Evolutionary conservation across 92 coral and sea anemone genomes (phyloP).

Genomic region (Bergia puertoricense): DNA sequence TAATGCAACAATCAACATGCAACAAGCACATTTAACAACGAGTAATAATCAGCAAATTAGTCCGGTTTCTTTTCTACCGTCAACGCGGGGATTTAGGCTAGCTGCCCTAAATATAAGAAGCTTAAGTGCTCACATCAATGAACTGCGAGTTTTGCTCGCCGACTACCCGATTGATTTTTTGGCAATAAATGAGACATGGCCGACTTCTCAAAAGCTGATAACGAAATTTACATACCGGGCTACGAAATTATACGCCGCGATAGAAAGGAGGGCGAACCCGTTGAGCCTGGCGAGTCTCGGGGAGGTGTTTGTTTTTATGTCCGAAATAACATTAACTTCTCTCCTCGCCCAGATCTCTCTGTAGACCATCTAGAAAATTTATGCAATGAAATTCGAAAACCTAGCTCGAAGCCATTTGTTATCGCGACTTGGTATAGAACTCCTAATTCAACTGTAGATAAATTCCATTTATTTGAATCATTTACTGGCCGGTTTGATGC

Average conservation of each 20-base stretch:
- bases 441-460: not conserved
- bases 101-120: conserved; percentile 29
- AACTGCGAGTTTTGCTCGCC: conserved; percentile 24
- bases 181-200: no score
- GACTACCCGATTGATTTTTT: conserved; percentile 5
- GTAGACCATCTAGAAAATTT: no score
- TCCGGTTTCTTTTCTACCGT: conserved; percentile 11
- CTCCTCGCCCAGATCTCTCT: not conserved
- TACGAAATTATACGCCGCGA: conserved; percentile 13
- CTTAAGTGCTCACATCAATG: conserved; percentile 26
- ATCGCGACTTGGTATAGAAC: not conserved
- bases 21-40: conserved; percentile 1
- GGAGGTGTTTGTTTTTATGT: no score
- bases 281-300: not conserved
- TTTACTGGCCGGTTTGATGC: no score
- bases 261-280: conserved; percentile 13
- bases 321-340: no score
- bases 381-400: no score
- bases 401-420: not conserved
- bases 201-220: conserved; percentile 2
- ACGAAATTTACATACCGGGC: not conserved
- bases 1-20: conserved; percentile 3
- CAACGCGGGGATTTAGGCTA: conserved; percentile 19
- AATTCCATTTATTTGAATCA: conserved; percentile 1
- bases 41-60: conserved; percentile 18